phyloP scores from a whole-genome alignment of 2,888 invertebrate genomes.

The Apodemia duryi region DNA sequence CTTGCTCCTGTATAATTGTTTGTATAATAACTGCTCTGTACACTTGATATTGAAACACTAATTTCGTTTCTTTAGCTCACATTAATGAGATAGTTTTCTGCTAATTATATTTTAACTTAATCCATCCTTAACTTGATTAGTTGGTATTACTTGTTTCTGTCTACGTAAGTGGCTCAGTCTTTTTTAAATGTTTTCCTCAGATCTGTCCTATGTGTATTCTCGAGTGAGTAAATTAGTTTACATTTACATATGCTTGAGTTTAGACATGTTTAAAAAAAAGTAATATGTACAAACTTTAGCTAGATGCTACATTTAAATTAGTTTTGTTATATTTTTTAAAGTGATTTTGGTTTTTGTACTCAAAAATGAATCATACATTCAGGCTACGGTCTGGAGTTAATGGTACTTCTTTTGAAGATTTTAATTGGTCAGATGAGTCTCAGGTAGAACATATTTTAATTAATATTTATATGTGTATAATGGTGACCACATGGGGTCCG shows the following conservation, averaged over 20 bases:
- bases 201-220: conserved; percentile 12
- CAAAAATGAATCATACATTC: background rate
- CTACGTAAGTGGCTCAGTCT: conserved; percentile 10
- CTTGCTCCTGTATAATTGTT: no score
- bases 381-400: background rate
- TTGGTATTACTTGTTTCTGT: conserved; percentile 2
- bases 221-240: conserved; percentile 8
- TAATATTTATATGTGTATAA: background rate
- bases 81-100: conserved; percentile 11
- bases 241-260: background rate
- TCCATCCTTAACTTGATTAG: conserved; percentile 12
- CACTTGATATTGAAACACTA: background rate
- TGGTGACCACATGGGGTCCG: no score
- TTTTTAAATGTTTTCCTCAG: conserved; percentile 11
- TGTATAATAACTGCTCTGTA: background rate
- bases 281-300: background rate
- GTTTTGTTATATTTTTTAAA: background rate
- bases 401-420: background rate
- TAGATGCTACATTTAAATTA: background rate
- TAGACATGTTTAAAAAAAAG: background rate
- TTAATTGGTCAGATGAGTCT: conserved; percentile 2
- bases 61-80: conserved; percentile 1
- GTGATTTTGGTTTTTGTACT: background rate
- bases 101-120: conserved; percentile 10
- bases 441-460: background rate